A percentile compares a stretch with the other conserved stretches of the same genome.
Evolutionary conservation across 1,140 invertebrate species (phyloP).

Genomic region (Lepidurus packardi): DNA sequence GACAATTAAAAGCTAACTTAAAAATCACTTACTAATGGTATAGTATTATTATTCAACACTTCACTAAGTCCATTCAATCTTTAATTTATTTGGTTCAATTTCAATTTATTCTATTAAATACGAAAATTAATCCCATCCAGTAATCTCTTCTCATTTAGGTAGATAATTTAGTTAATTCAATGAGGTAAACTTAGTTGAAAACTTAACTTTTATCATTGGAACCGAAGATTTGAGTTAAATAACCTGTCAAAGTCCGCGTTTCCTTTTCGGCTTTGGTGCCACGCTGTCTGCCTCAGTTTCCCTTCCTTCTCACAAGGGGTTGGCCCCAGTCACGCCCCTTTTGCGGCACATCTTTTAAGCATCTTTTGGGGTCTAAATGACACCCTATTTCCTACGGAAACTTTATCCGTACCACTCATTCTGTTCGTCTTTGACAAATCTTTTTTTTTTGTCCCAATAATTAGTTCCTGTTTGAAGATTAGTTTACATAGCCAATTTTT

Average conservation of each 20-base stretch:
- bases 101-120: no score
- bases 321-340: not conserved
- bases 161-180: no score
- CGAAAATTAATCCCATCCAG: no score
- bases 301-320: not conserved
- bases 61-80: no score
- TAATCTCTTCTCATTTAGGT: no score
- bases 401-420: not conserved
- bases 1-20: no score
- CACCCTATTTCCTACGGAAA: conserved; percentile 17
- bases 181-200: not conserved
- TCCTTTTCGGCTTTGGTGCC: conserved; percentile 8
- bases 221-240: not conserved
- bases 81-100: no score
- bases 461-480: conserved; percentile 13
- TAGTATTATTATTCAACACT: no score
- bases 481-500: not conserved
- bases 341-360: not conserved
- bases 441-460: not conserved
- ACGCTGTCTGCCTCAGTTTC: not conserved
- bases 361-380: not conserved
- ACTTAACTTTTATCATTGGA: no score
- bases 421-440: not conserved
- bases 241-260: conserved; percentile 10
- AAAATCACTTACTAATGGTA: no score